Conservation (phyloP, 2,888 invertebrate species). For the Diaphora mendica region DNA sequence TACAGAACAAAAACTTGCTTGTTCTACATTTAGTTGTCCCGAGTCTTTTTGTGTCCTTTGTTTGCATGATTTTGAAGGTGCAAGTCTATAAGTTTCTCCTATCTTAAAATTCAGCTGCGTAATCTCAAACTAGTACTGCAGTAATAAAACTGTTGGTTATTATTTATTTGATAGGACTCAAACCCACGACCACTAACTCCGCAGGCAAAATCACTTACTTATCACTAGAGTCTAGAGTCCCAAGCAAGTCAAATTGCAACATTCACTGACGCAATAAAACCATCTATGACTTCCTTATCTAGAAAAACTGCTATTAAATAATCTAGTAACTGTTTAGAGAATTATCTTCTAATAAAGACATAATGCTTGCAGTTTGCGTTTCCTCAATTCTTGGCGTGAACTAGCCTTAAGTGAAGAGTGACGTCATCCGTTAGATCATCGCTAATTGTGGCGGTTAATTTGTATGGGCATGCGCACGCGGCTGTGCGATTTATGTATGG, state of each 20-base stretch:
- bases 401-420: slow-evolving; percentile 23
- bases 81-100: too few species aligned
- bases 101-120: too few species aligned
- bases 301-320: slow-evolving; percentile 1
- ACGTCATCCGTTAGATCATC: slow-evolving; percentile 58
- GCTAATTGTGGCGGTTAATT: slow-evolving; percentile 51
- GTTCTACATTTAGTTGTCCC: neutral
- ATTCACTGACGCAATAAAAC: slow-evolving; percentile 2
- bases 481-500: slow-evolving; percentile 19
- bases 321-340: slow-evolving; percentile 1
- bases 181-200: neutral
- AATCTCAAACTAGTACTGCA: too few species aligned
- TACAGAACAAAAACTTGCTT: neutral
- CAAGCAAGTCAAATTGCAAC: neutral
- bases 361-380: slow-evolving; percentile 2
- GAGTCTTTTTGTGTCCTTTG: neutral
- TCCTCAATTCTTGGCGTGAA: slow-evolving; percentile 16
- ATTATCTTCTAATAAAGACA: slow-evolving; percentile 10
- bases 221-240: neutral
- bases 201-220: neutral
- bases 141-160: neutral
- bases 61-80: too few species aligned
- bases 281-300: slow-evolving; percentile 6
- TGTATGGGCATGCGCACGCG: slow-evolving; percentile 39
- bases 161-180: neutral